These are phyloP conservation scores for Octodonta nipae DNA, from an alignment of 2,888 invertebrate genomes.

Conservation along the genomic window DNA sequence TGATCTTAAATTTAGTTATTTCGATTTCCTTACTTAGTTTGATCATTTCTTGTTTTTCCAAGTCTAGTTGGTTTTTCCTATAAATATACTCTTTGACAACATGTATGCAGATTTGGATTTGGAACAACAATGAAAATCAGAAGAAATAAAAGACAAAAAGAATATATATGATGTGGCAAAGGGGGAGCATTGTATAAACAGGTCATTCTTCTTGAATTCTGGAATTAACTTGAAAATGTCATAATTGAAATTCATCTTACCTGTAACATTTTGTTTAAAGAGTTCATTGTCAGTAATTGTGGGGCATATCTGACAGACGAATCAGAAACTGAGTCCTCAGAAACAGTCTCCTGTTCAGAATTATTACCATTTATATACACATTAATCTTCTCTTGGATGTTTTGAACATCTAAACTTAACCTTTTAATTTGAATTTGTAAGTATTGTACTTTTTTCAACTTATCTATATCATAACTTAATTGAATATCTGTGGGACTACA, in stretches of 20 bases:
- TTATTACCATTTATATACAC: conserved; percentile 19
- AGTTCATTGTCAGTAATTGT: conserved; percentile 34
- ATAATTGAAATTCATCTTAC: too few species aligned
- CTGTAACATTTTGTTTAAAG: conserved; percentile 33
- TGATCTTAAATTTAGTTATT: conserved; percentile 52
- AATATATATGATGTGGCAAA: too few species aligned
- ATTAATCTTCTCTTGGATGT: conserved; percentile 34
- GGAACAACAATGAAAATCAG: too few species aligned
- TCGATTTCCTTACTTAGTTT: conserved; percentile 57
- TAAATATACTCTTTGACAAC: conserved; percentile 3
- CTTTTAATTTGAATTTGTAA: conserved; percentile 61
- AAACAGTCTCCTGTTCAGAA: conserved; percentile 9
- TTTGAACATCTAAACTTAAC: conserved; percentile 47
- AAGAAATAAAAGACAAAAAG: too few species aligned
- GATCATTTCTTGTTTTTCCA: conserved; percentile 49
- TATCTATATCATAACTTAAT: conserved; percentile 57
- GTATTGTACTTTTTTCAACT: conserved; percentile 54
- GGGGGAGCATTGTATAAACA: too few species aligned
- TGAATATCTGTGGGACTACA: conserved; percentile 50
- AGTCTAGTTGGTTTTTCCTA: conserved; percentile 47
- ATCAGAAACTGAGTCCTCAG: conserved; percentile 8
- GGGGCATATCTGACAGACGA: conserved; percentile 27
- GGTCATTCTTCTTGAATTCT: too few species aligned
- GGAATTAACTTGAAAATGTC: too few species aligned
- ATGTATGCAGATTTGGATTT: too few species aligned